Evolutionary conservation across 35 echinoderm and acorn worm species (phyloP), one percentile per base, ranked within the genome.

Genomic region (Patiria miniata): DNA sequence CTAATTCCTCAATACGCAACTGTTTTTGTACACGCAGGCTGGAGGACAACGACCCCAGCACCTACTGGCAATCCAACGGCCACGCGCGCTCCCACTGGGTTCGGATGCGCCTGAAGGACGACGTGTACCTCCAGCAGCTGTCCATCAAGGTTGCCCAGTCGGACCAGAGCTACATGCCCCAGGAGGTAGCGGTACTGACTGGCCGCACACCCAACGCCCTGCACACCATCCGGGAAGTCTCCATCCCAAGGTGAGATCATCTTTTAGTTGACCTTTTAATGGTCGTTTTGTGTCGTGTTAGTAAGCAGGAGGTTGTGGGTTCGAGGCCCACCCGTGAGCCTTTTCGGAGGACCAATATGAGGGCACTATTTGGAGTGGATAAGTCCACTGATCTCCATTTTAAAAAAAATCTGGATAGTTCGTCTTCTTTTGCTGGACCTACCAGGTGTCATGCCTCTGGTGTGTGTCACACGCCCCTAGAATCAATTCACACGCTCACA

Each of bases 151-250:
- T 98, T 0, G 90, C 89, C 73, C 79, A 93, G 29, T 54, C 68
- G 57, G 96, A 98, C 83, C 96, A 98, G 86, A 98, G 96, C 87
- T 98, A 98, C 83, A 98, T 94, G 96, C 96, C 96, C 6, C 96
- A 98, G 47, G 86, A 89, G 39, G 86, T 98, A 1, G 81, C 86
- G n/a, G 96, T 98, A n/a, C 50, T 83, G 44, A 90, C 89, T 2
- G 96, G 96, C 52, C 90, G 89, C 51, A 77, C 68, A 51, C 85
- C 93, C 17, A 60, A 52, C 53, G 85, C 89, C 0, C 68, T 98
- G 21, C 88, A 94, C 52, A 86, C 91, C 32, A 80, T 98, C 22
- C 94, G 90, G 42, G 96, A 98, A 37, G 60, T 98, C 58, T 82
- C 89, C 37, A 94, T 98, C 85, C 77, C 87, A 85, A 90, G 79